A percentile compares a stretch with the other conserved stretches of the same genome.
Conservation (phyloP, 2,113 vertebrate genomes). For the Dipodomys ordii region DNA sequence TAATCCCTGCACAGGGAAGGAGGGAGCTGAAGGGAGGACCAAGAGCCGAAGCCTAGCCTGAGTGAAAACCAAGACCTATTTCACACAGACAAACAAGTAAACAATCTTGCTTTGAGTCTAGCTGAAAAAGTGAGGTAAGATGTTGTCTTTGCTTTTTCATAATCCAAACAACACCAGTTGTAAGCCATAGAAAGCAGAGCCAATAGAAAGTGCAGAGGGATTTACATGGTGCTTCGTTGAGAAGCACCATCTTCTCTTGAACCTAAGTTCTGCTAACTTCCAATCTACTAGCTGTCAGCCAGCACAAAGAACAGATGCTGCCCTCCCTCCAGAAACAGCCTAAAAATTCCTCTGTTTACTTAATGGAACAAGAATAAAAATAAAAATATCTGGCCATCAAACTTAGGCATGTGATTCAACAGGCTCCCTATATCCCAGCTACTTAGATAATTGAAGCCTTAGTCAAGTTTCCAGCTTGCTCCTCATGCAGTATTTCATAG, state of each 20-base stretch:
- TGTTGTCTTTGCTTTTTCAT: neutral
- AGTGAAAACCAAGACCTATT: too few relatives aligned
- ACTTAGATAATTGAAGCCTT: neutral
- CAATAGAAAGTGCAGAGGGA: neutral
- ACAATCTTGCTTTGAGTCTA: constrained; percentile 7
- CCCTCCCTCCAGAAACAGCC: neutral
- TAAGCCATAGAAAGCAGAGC: constrained; percentile 23
- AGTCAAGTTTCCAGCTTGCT: neutral
- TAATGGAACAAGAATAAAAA: constrained; percentile 37
- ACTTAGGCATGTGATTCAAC: constrained; percentile 30
- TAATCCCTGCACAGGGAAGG: too few relatives aligned
- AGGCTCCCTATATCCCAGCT: neutral
- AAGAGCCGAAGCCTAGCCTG: too few relatives aligned
- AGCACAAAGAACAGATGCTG: neutral
- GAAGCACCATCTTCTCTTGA: neutral
- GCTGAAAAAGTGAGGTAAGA: neutral
- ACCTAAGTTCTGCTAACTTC: neutral
- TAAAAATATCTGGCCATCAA: constrained; percentile 26
- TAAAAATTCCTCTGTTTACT: constrained; percentile 43
- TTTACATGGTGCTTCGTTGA: neutral
- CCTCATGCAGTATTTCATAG: neutral
- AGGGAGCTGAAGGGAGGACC: too few relatives aligned
- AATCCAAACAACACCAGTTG: constrained; percentile 6
- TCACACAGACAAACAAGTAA: neutral
- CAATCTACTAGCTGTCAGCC: neutral